Conservation (phyloP, 2,888 invertebrate genomes). For the Shargacucullia verbasci region DNA sequence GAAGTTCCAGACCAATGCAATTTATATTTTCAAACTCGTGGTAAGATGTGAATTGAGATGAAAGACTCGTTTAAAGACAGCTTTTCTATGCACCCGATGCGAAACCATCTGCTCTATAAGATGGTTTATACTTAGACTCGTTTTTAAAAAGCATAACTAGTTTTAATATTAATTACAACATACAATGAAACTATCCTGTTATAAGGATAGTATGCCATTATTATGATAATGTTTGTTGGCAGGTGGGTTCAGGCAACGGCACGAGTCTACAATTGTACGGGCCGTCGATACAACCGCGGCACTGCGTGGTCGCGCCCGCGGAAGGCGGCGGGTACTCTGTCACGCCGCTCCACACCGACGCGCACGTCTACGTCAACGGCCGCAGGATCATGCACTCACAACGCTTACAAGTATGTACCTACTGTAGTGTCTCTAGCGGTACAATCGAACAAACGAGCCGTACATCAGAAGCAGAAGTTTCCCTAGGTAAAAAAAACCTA, state of each 20-base stretch:
- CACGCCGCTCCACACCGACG: conserved; percentile 97
- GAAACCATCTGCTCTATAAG: no score
- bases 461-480: no score
- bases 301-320: conserved; percentile 97
- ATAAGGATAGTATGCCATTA: conserved; percentile 3
- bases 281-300: conserved; percentile 97
- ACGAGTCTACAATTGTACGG: conserved; percentile 94
- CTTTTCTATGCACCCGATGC: no score
- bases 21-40: no score
- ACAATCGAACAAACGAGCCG: no score
- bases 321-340: conserved; percentile 98
- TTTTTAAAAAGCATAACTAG: no score
- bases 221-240: conserved; percentile 32
- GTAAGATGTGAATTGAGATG: no score
- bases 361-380: conserved; percentile 98
- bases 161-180: no score
- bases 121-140: no score
- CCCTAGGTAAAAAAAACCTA: no score
- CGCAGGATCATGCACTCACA: conserved; percentile 97
- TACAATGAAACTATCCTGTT: not conserved
- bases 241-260: conserved; percentile 94
- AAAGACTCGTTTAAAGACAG: no score
- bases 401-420: conserved; percentile 93
- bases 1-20: no score
- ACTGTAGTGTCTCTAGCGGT: not conserved